These are phyloP conservation scores for Cuculus canorus DNA, from an alignment of 2,797 vertebrate species.

Conservation along the genomic window DNA sequence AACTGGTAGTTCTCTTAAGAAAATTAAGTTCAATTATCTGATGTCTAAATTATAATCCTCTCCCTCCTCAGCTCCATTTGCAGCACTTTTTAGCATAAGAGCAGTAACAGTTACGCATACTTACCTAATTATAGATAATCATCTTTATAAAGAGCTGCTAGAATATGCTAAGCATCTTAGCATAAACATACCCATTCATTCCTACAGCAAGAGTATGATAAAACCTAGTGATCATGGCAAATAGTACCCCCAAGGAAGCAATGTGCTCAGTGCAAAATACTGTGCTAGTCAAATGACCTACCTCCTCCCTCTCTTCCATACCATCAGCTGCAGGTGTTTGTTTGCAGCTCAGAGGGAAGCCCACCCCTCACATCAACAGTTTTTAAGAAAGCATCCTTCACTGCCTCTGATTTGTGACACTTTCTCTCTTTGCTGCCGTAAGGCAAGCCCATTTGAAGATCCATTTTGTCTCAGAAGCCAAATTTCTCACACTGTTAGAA, in stretches of 20 bases:
- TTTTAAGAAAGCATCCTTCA: background rate
- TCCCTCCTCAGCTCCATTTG: conserved; percentile 44
- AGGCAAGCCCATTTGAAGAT: background rate
- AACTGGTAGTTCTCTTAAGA: conserved; percentile 37
- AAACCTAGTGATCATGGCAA: background rate
- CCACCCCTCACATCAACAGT: background rate
- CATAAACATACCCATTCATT: conserved; percentile 60
- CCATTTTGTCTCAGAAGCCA: background rate
- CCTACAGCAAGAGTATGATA: background rate
- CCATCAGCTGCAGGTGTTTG: background rate
- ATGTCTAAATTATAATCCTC: conserved; percentile 52
- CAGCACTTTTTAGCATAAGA: conserved; percentile 61
- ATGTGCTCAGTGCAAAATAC: background rate
- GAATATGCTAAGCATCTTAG: conserved; percentile 59
- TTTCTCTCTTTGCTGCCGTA: background rate
- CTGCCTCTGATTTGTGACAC: background rate
- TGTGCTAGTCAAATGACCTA: background rate
- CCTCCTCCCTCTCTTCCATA: background rate
- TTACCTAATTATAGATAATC: conserved; percentile 65
- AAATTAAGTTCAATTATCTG: conserved; percentile 56
- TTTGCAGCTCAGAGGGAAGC: background rate
- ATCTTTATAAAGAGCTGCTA: conserved; percentile 62
- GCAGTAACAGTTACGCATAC: conserved; percentile 59
- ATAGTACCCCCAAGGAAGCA: background rate
- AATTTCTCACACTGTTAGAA: background rate